These are phyloP conservation scores for Nycticebus coucang DNA, from an alignment of 2,113 vertebrate genomes.

Conservation along the genomic window DNA sequence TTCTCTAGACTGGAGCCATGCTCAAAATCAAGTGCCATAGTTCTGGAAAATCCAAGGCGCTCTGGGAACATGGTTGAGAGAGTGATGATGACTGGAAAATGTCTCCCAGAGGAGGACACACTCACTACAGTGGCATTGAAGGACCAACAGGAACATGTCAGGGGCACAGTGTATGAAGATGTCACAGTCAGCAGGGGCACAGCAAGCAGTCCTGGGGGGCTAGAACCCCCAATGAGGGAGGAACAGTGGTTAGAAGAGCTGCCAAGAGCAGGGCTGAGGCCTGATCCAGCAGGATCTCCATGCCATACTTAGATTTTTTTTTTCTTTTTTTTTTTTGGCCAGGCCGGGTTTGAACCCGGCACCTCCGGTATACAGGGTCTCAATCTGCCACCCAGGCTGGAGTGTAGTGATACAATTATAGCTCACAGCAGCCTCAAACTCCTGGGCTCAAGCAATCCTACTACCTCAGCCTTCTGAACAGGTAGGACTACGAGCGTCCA, in stretches of 20 bases:
- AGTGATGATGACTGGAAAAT: not conserved
- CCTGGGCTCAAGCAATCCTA: not conserved
- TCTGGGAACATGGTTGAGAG: not conserved
- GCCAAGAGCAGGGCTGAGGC: not conserved
- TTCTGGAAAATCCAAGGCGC: not conserved
- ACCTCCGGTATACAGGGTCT: not conserved
- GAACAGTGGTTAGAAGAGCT: not conserved
- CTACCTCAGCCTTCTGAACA: not conserved
- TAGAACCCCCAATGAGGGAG: not conserved
- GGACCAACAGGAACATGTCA: not conserved
- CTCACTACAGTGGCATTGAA: not conserved
- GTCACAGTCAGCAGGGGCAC: not conserved
- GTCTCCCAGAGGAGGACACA: not conserved
- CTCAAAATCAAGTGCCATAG: not conserved
- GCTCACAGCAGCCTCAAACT: not conserved
- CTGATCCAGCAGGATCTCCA: not conserved
- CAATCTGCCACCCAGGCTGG: not conserved
- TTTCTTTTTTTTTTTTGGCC: too few species aligned
- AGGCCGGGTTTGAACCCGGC: too few species aligned
- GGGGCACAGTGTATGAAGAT: not conserved
- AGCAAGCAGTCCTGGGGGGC: not conserved
- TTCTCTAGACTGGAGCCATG: not conserved
- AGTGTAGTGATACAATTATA: not conserved
- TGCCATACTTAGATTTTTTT: not conserved
- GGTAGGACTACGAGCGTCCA: not conserved